Base-by-base conservation (phyloP, 2,888 invertebrate genomes). In the Sesia bembeciformis region DNA sequence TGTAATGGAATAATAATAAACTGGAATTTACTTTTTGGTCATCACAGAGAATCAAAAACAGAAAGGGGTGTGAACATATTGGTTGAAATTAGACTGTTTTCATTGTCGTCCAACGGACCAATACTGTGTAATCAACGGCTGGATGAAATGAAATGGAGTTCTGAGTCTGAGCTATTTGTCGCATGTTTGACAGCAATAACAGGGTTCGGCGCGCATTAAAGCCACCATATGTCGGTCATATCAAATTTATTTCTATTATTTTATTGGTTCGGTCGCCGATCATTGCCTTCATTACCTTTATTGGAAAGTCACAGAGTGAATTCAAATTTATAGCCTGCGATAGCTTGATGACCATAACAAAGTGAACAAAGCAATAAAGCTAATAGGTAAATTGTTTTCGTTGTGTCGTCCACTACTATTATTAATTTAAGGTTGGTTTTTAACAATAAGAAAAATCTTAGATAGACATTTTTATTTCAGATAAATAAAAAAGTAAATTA, bases 211-310 rank as follows among this genome's bases (percentile, higher is more conserved):
- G 78, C 78, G 82, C 86, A 83, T 85, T 84, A 84, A 72, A 74
- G 77, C 81, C 79, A 72, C 88, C 89, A 89, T 89, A 88, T 89
- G 89, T 87, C 85, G 87, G 83, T 87, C 85, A 87, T 88, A 89
- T 89, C 88, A 86, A 89, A 86, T 88, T 87, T 87, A 88, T 87
- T 88, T 87, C 87, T 85, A 87, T 88, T 88, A 88, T 88, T 87
- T 87, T 86, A 87, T 88, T 88, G 84, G 82, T 77, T 83, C 73
- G 76, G 76, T 77, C 75, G 76, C 69, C 76, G 77, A 83, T 85
- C 82, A 88, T 88, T 83, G 81, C 83, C 74, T 85, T 87, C 88
- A 88, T 89, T 89, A 88, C 81, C 79, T 85, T 87, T 86, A 87
- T 87, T 87, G 82, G 76, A 83, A 46, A 82, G 86, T 85, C 86